Conservation (phyloP, 2,888 invertebrate species). For the Thereva unica region DNA sequence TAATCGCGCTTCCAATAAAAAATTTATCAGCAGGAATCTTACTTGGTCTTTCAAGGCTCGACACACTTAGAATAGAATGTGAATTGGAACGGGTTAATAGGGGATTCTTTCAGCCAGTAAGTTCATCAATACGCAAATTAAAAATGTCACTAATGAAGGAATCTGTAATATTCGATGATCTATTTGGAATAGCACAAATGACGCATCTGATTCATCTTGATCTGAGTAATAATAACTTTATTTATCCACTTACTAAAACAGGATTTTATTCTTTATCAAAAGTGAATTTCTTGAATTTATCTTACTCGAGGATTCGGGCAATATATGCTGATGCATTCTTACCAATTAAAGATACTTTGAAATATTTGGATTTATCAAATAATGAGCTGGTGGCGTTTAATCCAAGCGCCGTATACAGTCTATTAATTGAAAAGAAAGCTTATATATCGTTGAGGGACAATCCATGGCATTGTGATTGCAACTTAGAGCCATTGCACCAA, state of each 20-base stretch:
- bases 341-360: conserved; percentile 44
- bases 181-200: conserved; percentile 48
- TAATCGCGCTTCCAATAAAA: conserved; percentile 43
- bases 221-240: conserved; percentile 49
- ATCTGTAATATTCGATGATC: conserved; percentile 42
- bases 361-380: conserved; percentile 48
- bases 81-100: conserved; percentile 44
- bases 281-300: conserved; percentile 47
- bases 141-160: conserved; percentile 45
- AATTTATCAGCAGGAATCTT: conserved; percentile 47
- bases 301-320: conserved; percentile 44
- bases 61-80: conserved; percentile 47
- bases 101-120: conserved; percentile 51
- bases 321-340: conserved; percentile 49
- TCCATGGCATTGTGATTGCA: conserved; percentile 50
- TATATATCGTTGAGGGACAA: conserved; percentile 48
- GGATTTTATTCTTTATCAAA: conserved; percentile 48
- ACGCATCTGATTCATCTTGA: conserved; percentile 47
- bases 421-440: conserved; percentile 38
- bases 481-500: conserved; percentile 43
- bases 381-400: conserved; percentile 48
- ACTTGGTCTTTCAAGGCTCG: conserved; percentile 48
- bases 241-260: conserved; percentile 43
- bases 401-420: conserved; percentile 38
- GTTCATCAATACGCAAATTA: conserved; percentile 47